phyloP scores from a whole-genome alignment of 2,113 vertebrate genomes.

The Craseonycteris thonglongyai region DNA sequence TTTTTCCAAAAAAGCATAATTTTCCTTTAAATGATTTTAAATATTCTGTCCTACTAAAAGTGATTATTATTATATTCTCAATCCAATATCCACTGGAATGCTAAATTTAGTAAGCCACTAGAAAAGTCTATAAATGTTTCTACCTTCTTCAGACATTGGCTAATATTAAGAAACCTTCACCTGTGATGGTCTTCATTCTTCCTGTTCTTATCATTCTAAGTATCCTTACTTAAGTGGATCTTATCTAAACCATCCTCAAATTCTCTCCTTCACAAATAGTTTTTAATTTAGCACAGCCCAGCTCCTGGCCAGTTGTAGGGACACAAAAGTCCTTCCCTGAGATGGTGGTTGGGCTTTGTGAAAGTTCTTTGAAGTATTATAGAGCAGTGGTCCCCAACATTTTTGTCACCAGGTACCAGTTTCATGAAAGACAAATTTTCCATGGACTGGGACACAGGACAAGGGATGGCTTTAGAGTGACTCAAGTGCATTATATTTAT shows the following conservation, averaged over 20 bases:
- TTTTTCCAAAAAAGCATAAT: background rate
- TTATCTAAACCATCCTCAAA: background rate
- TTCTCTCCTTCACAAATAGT: background rate
- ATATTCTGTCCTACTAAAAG: background rate
- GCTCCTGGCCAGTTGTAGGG: background rate
- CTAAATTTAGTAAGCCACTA: background rate
- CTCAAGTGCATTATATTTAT: no score
- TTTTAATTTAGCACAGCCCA: background rate
- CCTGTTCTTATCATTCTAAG: background rate
- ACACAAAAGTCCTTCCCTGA: no score
- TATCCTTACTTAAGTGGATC: background rate
- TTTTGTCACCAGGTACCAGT: no score
- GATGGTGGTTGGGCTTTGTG: no score
- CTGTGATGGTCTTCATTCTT: background rate
- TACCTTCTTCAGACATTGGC: background rate
- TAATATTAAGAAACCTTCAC: background rate
- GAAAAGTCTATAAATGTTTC: background rate
- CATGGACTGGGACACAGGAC: no score
- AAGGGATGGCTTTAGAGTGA: no score
- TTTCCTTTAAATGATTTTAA: background rate
- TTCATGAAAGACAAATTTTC: no score
- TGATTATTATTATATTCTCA: background rate
- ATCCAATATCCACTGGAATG: background rate
- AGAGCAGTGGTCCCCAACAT: no score
- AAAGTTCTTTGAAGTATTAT: background rate